phyloP scores from a whole-genome alignment of 2,888 invertebrate species.

The Conomelus anceps region DNA sequence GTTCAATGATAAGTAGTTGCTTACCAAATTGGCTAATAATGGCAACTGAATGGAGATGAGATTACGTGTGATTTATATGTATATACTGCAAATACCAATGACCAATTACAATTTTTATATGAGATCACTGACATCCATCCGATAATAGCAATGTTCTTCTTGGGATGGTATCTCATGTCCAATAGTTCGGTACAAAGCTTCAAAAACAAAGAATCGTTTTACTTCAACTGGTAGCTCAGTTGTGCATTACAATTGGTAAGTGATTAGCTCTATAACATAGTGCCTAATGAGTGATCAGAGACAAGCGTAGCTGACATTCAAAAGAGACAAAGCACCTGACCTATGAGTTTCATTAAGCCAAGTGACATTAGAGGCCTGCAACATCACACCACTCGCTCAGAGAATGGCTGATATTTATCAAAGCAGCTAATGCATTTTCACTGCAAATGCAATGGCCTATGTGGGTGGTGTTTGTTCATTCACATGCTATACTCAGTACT shows the following conservation, averaged over 20 bases:
- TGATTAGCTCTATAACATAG: neutral
- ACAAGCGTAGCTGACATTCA: neutral
- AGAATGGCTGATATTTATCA: neutral
- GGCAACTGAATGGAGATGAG: too few species aligned
- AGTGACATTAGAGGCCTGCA: neutral
- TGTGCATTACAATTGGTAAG: neutral
- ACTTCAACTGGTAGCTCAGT: neutral
- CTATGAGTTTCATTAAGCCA: constrained; percentile 1
- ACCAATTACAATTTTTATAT: neutral
- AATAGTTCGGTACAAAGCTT: neutral
- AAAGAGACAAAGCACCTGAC: constrained; percentile 1
- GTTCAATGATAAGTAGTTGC: too few species aligned
- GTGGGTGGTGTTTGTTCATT: neutral
- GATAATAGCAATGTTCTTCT: neutral
- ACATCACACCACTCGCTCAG: neutral
- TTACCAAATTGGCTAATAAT: too few species aligned
- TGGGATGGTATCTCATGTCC: neutral
- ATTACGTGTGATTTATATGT: too few species aligned
- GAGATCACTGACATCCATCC: neutral
- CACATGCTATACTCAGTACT: neutral
- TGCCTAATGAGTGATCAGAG: neutral
- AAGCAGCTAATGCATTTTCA: neutral
- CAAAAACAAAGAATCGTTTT: neutral
- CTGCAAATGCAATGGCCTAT: neutral
- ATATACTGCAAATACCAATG: too few species aligned